phyloP scores from a whole-genome alignment of 2,113 vertebrate genomes.

The Sceloporus tristichus region DNA sequence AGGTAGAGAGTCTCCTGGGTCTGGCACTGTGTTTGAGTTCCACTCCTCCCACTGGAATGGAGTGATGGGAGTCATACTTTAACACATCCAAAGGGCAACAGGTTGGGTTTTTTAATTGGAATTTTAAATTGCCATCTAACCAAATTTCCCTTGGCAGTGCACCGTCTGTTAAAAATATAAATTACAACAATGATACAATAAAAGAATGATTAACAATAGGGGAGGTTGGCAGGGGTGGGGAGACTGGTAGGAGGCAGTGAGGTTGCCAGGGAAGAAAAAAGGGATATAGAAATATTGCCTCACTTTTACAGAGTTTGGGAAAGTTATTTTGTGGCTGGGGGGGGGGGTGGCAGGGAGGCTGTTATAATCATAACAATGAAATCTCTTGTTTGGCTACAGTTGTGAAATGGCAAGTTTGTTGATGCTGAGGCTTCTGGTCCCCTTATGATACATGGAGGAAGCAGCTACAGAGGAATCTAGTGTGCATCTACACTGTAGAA shows the following conservation, averaged over 20 bases:
- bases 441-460: background rate
- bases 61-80: background rate
- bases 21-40: background rate
- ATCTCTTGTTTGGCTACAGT: background rate
- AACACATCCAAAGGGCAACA: background rate
- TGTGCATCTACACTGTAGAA: too few species aligned
- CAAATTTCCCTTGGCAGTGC: too few species aligned
- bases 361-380: too few species aligned
- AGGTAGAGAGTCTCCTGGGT: background rate
- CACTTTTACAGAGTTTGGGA: background rate
- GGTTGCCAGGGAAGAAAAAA: background rate
- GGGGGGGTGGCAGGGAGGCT: too few species aligned
- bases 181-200: too few species aligned
- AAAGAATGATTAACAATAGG: too few species aligned
- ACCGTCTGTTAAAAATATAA: too few species aligned
- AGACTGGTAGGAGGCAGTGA: background rate
- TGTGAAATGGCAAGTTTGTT: background rate
- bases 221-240: too few species aligned
- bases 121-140: too few species aligned
- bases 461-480: background rate
- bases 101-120: background rate
- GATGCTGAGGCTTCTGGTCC: background rate
- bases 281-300: background rate
- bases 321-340: too few species aligned
- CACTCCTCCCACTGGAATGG: too few species aligned